Evolutionary conservation across 2,888 invertebrate genomes (phyloP), one percentile per base, ranked within the genome.

Genomic region (Bombylius discolor): DNA sequence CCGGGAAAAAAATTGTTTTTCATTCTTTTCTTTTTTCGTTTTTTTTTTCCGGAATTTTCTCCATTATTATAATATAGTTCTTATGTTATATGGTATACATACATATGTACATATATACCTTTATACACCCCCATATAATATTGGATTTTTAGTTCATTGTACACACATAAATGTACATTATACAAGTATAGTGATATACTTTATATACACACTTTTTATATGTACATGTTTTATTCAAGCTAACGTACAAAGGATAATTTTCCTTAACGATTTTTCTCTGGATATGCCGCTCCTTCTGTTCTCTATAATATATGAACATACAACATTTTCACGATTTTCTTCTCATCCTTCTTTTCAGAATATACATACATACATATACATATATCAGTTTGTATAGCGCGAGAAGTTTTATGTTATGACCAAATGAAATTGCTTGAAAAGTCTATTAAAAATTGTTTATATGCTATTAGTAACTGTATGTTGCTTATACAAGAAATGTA

Each of bases 401-500:
- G 48, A 51, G 55, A 59, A 56, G 56, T 53, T 62, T 62, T 62
- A 62, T 59, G 57, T 60, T 60, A 62, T 58, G 57, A 53, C 59
- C 60, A 51, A 59, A 60, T 56, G 60, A 59, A 62, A 62, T 62
- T 62, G 59, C 62, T 60, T 57, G 62, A 58, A 62, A 60, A 59
- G 58, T 59, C 59, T 60, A 62, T 62, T 62, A 62, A 59, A 61
- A 60, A 62, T 60, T 58, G 53, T 62, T 62, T 62, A 62, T 60
- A 57, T 53, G 55, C 60, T 58, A 59, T 60, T 59, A 62, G 60
- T 56, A 56, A 59, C 50, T 51, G 55, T 42, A 11, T 36, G 36
- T 36, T 42, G 39, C 39, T 42, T 42, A 9, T 23, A 23, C 23
- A 23, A 23, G 23, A 23, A 23, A 23, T 23, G 23, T 23, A 23